A percentile compares a stretch with the other conserved stretches of the same genome.
These are phyloP conservation scores for Philaethria dido DNA, from an alignment of 2,888 invertebrate species.

Conservation along the genomic window DNA sequence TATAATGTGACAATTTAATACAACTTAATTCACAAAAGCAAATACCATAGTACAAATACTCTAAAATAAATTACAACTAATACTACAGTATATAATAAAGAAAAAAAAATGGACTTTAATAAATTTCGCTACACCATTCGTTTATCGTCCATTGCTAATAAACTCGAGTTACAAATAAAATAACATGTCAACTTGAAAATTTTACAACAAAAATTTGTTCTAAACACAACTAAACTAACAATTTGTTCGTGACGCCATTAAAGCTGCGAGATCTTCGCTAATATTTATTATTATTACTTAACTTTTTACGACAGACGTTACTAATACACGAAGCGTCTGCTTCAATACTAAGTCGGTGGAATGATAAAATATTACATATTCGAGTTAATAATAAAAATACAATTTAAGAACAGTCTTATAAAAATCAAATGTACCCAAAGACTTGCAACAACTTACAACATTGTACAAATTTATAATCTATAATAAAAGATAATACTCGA, in stretches of 20 bases:
- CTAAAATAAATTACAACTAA: slow-evolving; percentile 55
- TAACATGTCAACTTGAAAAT: slow-evolving; percentile 29
- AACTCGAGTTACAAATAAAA: slow-evolving; percentile 28
- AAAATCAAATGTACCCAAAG: slow-evolving; percentile 54
- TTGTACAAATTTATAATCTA: slow-evolving; percentile 55
- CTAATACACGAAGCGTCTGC: slow-evolving; percentile 28
- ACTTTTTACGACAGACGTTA: slow-evolving; percentile 17
- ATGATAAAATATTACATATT: slow-evolving; percentile 63
- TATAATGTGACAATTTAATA: slow-evolving; percentile 70
- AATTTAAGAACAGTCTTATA: slow-evolving; percentile 74
- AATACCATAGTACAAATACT: slow-evolving; percentile 65
- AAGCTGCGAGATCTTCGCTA: slow-evolving; percentile 33
- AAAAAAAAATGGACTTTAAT: slow-evolving; percentile 16
- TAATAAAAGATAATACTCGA: slow-evolving; percentile 25
- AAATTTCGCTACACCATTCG: slow-evolving; percentile 13
- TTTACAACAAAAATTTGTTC: slow-evolving; percentile 29
- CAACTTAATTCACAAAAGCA: slow-evolving; percentile 70
- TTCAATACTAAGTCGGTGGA: slow-evolving; percentile 69
- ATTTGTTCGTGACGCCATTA: slow-evolving; percentile 33
- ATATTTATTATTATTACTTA: slow-evolving; percentile 11
- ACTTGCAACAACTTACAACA: slow-evolving; percentile 45
- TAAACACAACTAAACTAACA: slow-evolving; percentile 30
- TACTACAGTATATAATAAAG: slow-evolving; percentile 27
- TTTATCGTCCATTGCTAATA: slow-evolving; percentile 24
- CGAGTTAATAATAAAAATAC: slow-evolving; percentile 65